Conservation (phyloP, 2,797 vertebrate genomes). For the Ceyx erithaca region DNA sequence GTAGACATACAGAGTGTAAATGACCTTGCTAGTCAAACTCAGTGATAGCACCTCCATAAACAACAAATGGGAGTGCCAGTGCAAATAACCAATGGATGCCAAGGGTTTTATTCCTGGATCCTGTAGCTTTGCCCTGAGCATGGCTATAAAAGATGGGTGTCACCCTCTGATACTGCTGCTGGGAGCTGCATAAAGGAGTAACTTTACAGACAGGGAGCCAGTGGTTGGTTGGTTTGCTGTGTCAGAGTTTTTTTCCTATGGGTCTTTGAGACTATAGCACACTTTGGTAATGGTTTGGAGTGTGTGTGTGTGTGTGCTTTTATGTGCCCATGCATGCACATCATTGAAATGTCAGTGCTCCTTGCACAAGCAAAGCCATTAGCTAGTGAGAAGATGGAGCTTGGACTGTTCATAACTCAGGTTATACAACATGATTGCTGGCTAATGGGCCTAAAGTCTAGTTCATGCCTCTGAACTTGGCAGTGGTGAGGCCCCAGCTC, state of each 20-base stretch:
- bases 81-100: background rate
- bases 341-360: background rate
- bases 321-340: background rate
- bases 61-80: background rate
- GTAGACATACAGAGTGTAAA: background rate
- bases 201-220: background rate
- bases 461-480: no score
- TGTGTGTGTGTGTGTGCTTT: fast-evolving
- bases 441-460: background rate
- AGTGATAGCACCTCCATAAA: background rate
- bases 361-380: background rate
- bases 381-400: background rate
- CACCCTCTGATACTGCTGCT: background rate
- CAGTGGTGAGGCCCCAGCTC: no score
- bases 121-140: background rate
- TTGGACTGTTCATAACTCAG: background rate
- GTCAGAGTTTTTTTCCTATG: background rate
- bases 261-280: background rate
- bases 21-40: background rate
- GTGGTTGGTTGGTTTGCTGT: background rate
- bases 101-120: background rate
- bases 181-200: background rate
- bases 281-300: background rate
- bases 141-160: background rate
- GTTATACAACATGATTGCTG: background rate